Percentiles rank a stretch among this genome's conserved stretches.
Evolutionary conservation across 2,888 invertebrate genomes (phyloP).

Genomic region (Caenorhabditis panamensis): DNA sequence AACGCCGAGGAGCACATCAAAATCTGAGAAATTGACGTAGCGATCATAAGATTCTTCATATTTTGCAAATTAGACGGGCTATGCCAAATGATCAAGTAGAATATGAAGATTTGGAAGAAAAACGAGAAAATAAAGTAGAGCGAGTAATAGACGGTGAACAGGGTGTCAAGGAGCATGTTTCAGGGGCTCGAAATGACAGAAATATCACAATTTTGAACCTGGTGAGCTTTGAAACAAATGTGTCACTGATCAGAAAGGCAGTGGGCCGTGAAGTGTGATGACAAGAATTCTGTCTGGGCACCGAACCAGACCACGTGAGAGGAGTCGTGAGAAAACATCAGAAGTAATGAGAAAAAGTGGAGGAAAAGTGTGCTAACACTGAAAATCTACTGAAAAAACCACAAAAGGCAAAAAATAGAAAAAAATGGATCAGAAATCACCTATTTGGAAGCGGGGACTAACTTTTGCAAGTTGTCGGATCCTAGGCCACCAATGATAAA

Average conservation of each 20-base stretch:
- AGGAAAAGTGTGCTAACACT: background rate
- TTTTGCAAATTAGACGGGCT: conserved; percentile 36
- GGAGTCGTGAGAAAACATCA: too few relatives aligned
- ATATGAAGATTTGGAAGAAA: conserved; percentile 14
- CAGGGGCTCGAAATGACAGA: background rate
- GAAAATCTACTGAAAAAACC: background rate
- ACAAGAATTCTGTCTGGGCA: conserved; percentile 3
- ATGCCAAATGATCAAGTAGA: conserved; percentile 35
- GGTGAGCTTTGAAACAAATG: background rate
- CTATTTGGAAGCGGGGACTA: background rate
- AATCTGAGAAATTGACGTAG: conserved; percentile 42
- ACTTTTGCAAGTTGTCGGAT: conserved; percentile 9
- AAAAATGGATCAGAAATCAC: background rate
- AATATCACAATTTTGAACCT: background rate
- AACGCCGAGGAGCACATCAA: conserved; percentile 42
- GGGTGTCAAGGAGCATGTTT: conserved; percentile 27
- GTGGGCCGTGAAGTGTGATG: background rate
- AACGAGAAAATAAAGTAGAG: conserved; percentile 30
- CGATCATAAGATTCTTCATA: conserved; percentile 39
- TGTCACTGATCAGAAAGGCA: background rate
- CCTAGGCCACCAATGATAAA: background rate
- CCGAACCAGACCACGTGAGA: background rate
- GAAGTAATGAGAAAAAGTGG: background rate
- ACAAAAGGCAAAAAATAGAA: background rate
- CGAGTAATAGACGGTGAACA: conserved; percentile 38